Percentiles rank a stretch among this genome's conserved stretches.
Conservation (phyloP, 2,888 invertebrate species). For the Heterodera filipjevi region DNA sequence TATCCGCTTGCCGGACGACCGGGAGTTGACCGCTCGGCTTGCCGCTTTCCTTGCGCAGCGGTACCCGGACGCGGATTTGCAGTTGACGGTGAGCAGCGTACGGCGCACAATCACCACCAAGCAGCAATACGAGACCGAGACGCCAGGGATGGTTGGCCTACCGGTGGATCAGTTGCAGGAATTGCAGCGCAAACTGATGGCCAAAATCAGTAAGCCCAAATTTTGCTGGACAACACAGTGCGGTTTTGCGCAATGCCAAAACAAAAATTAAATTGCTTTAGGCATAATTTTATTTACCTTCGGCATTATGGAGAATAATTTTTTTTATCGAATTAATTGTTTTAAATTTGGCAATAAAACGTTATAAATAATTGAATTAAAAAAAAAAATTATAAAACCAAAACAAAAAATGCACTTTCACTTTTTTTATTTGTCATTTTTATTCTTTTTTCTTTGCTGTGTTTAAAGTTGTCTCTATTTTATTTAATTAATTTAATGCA, state of each 20-base stretch:
- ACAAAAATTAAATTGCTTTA: too few relatives aligned
- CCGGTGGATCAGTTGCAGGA: slow-evolving; percentile 55
- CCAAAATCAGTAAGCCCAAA: slow-evolving; percentile 52
- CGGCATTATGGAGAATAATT: too few relatives aligned
- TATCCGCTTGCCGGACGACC: slow-evolving; percentile 58
- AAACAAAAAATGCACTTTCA: too few relatives aligned
- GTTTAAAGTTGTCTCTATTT: too few relatives aligned
- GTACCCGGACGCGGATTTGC: slow-evolving; percentile 57
- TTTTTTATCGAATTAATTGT: too few relatives aligned
- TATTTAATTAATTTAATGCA: too few relatives aligned
- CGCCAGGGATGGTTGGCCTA: slow-evolving; percentile 61
- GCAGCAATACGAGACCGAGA: slow-evolving; percentile 64
- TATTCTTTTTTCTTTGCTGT: neutral
- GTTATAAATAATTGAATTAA: neutral
- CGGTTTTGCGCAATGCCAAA: neutral
- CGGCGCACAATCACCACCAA: slow-evolving; percentile 63
- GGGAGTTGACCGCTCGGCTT: slow-evolving; percentile 57
- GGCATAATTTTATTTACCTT: too few relatives aligned
- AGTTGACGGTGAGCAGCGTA: slow-evolving; percentile 61
- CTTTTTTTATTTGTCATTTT: neutral
- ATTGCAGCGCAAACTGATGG: slow-evolving; percentile 59
- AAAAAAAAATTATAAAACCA: neutral
- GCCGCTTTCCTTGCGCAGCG: slow-evolving; percentile 55
- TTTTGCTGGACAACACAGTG: neutral
- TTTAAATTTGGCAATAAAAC: too few relatives aligned